Conservation (phyloP, 2,888 invertebrate species). For the Octodonta nipae region DNA sequence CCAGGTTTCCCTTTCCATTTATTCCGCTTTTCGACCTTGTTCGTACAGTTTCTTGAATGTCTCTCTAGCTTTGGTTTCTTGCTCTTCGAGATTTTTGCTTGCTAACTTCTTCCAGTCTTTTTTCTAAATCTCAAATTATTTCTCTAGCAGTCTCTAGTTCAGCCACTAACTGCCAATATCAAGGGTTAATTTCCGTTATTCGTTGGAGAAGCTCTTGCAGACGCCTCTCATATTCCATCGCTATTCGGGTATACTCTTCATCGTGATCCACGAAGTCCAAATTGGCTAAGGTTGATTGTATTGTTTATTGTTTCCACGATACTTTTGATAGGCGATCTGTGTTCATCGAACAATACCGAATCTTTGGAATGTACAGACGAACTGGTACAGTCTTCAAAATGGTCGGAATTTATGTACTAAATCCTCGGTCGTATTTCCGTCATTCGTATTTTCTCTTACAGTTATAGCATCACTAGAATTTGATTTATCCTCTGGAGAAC, state of each 20-base stretch:
- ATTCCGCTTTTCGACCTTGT: constrained; percentile 68
- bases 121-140: constrained; percentile 54
- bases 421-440: constrained; percentile 34
- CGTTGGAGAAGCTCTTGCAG: constrained; percentile 63
- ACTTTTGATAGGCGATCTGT: constrained; percentile 17
- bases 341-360: constrained; percentile 38
- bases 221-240: constrained; percentile 59
- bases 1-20: constrained; percentile 45
- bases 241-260: constrained; percentile 52
- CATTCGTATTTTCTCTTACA: constrained; percentile 53
- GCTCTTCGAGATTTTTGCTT: constrained; percentile 54
- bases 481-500: constrained; percentile 67
- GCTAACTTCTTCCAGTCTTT: constrained; percentile 58
- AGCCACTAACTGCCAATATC: constrained; percentile 64
- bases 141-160: constrained; percentile 62
- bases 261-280: constrained; percentile 34
- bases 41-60: constrained; percentile 70
- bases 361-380: constrained; percentile 68
- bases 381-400: constrained; percentile 68
- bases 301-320: too few species aligned
- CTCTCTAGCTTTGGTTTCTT: constrained; percentile 59
- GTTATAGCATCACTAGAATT: constrained; percentile 51
- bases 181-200: constrained; percentile 57
- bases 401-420: constrained; percentile 50
- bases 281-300: constrained; percentile 26